phyloP scores from a whole-genome alignment of 1,140 invertebrate species.

The Trichonephila clavata region DNA sequence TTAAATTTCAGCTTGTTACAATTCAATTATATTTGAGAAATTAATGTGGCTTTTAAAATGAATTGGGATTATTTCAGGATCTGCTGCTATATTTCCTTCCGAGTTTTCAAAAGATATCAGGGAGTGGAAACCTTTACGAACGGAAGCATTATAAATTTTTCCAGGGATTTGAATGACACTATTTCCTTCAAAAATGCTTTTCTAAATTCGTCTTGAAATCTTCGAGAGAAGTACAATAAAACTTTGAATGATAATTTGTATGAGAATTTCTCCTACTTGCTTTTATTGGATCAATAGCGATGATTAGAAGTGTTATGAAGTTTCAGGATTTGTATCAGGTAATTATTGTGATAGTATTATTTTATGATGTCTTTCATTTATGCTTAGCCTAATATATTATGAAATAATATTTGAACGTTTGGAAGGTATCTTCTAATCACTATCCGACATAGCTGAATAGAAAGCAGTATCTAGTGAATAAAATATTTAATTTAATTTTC shows the following conservation, averaged over 20 bases:
- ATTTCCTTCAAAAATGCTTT: slow-evolving; percentile 46
- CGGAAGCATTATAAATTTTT: slow-evolving; percentile 54
- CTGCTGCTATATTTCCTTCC: background rate
- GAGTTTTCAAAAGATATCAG: slow-evolving; percentile 38
- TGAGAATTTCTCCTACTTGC: slow-evolving; percentile 25
- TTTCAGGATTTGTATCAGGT: slow-evolving; percentile 40
- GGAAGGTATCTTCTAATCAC: slow-evolving; percentile 38
- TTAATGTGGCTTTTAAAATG: slow-evolving; percentile 51
- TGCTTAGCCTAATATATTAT: background rate
- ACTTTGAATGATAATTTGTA: slow-evolving; percentile 7
- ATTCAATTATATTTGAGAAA: slow-evolving; percentile 44
- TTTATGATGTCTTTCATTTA: slow-evolving; percentile 18
- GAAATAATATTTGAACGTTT: slow-evolving; percentile 5
- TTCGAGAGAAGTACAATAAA: slow-evolving; percentile 39
- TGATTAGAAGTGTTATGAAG: slow-evolving; percentile 40
- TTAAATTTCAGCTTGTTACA: slow-evolving; percentile 12
- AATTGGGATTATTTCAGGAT: slow-evolving; percentile 45
- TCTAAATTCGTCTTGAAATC: slow-evolving; percentile 14
- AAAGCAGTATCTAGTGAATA: background rate
- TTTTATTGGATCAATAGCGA: slow-evolving; percentile 20
- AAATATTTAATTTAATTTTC: slow-evolving; percentile 13
- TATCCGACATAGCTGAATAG: background rate
- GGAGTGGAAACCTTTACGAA: slow-evolving; percentile 39
- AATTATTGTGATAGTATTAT: slow-evolving; percentile 22
- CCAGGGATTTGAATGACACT: slow-evolving; percentile 43